phyloP scores from a whole-genome alignment of 2,888 invertebrate species.

The Opisthograptis luteolata region DNA sequence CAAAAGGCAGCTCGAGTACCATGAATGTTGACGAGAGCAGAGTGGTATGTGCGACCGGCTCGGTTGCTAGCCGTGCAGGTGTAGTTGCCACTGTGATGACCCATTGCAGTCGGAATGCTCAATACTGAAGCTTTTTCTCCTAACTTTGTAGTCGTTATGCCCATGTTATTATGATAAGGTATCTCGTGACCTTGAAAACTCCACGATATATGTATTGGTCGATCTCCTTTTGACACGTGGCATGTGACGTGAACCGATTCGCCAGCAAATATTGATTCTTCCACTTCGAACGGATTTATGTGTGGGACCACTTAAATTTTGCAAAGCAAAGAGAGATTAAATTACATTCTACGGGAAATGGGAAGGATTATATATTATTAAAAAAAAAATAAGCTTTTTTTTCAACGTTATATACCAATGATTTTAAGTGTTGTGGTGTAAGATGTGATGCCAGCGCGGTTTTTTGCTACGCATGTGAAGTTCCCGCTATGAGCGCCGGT shows the following conservation, averaged over 20 bases:
- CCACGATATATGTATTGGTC: slow-evolving; percentile 89
- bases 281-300: slow-evolving; percentile 87
- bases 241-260: slow-evolving; percentile 87
- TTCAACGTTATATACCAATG: slow-evolving; percentile 65
- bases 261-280: slow-evolving; percentile 87
- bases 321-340: slow-evolving; percentile 10
- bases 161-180: slow-evolving; percentile 79
- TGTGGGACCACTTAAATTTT: slow-evolving; percentile 81
- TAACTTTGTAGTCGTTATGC: slow-evolving; percentile 81
- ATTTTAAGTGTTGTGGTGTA: slow-evolving; percentile 81
- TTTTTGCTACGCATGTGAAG: slow-evolving; percentile 84
- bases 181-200: slow-evolving; percentile 86
- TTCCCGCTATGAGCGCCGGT: slow-evolving; percentile 82
- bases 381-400: slow-evolving; percentile 36
- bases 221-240: slow-evolving; percentile 88
- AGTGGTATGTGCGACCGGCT: slow-evolving; percentile 83
- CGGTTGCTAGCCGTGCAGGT: slow-evolving; percentile 86
- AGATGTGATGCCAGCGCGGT: slow-evolving; percentile 78
- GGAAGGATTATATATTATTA: slow-evolving; percentile 32
- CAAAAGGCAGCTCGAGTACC: slow-evolving; percentile 69
- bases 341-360: slow-evolving; percentile 24
- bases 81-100: slow-evolving; percentile 86
- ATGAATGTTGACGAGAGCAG: slow-evolving; percentile 84
- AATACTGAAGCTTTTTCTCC: slow-evolving; percentile 84
- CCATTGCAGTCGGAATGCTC: slow-evolving; percentile 84